Percentiles rank a stretch among this genome's conserved stretches.
phyloP scores from a whole-genome alignment of 2,797 vertebrate genomes.

The Peromyscus attwateri region DNA sequence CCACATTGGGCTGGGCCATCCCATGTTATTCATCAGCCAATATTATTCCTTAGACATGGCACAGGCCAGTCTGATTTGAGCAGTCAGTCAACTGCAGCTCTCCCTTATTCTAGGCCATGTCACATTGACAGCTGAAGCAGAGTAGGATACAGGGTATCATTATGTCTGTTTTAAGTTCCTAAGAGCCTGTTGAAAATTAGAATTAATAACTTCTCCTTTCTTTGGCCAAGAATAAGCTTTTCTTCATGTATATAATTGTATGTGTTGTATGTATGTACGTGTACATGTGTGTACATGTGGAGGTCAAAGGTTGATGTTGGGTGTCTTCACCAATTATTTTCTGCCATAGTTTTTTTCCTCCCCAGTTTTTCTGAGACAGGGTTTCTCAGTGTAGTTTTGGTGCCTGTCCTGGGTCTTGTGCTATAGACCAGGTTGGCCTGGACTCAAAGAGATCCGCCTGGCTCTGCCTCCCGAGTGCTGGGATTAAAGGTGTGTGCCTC shows the following conservation, averaged over 20 bases:
- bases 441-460: no score
- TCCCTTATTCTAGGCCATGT: not conserved
- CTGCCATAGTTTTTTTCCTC: not conserved
- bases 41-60: not conserved
- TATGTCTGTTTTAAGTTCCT: slow-evolving; percentile 46
- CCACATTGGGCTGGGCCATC: not conserved
- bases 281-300: not conserved
- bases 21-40: not conserved
- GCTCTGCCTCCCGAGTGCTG: no score
- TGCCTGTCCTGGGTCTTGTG: no score
- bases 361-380: no score
- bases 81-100: not conserved
- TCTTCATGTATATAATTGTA: not conserved
- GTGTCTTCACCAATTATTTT: not conserved
- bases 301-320: not conserved
- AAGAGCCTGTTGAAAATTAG: slow-evolving; percentile 42
- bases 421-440: no score
- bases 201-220: not conserved
- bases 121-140: not conserved
- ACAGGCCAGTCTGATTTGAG: not conserved
- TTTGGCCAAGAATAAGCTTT: not conserved
- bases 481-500: not conserved
- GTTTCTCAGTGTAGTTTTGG: not conserved
- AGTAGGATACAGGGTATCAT: not conserved
- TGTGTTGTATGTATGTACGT: not conserved